Percentiles rank a stretch among this genome's conserved stretches.
Evolutionary conservation across 2,888 invertebrate species (phyloP).

Genomic region (Opisthograptis luteolata): DNA sequence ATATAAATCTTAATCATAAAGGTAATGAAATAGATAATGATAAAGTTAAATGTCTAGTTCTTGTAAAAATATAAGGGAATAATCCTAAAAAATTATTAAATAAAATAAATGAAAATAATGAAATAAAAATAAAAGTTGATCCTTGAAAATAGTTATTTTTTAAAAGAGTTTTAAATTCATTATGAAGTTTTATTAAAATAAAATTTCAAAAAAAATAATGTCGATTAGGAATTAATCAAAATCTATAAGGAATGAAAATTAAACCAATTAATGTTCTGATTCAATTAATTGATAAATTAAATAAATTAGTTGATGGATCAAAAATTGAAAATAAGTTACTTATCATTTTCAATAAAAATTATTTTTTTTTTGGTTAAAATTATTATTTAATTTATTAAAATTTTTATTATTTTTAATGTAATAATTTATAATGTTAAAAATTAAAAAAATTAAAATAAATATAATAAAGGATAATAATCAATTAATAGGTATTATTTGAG

Average conservation of each 20-base stretch:
- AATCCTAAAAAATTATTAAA: slow-evolving; percentile 88
- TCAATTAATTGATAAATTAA: slow-evolving; percentile 85
- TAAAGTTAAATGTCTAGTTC: slow-evolving; percentile 86
- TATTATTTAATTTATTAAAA: slow-evolving; percentile 48
- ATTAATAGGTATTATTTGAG: slow-evolving; percentile 87
- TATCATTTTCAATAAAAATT: slow-evolving; percentile 86
- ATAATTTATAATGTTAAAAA: slow-evolving; percentile 82
- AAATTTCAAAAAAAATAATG: slow-evolving; percentile 76
- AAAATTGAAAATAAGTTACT: slow-evolving; percentile 87
- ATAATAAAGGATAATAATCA: slow-evolving; percentile 78
- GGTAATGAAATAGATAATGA: slow-evolving; percentile 85
- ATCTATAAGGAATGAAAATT: slow-evolving; percentile 78
- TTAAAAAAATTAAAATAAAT: slow-evolving; percentile 66
- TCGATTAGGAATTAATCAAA: slow-evolving; percentile 83
- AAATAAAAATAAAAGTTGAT: slow-evolving; percentile 82
- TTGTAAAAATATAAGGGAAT: slow-evolving; percentile 89
- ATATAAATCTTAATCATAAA: slow-evolving; percentile 87
- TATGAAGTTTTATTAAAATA: slow-evolving; percentile 72
- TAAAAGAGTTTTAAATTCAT: slow-evolving; percentile 85
- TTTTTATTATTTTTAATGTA: slow-evolving; percentile 60
- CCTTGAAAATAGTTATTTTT: slow-evolving; percentile 71
- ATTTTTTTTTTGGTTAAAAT: slow-evolving; percentile 36
- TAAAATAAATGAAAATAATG: slow-evolving; percentile 84
- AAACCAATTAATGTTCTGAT: slow-evolving; percentile 80
- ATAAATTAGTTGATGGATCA: slow-evolving; percentile 84